phyloP scores from a whole-genome alignment of 1,140 invertebrate genomes.

The Pteromalus puparum region DNA sequence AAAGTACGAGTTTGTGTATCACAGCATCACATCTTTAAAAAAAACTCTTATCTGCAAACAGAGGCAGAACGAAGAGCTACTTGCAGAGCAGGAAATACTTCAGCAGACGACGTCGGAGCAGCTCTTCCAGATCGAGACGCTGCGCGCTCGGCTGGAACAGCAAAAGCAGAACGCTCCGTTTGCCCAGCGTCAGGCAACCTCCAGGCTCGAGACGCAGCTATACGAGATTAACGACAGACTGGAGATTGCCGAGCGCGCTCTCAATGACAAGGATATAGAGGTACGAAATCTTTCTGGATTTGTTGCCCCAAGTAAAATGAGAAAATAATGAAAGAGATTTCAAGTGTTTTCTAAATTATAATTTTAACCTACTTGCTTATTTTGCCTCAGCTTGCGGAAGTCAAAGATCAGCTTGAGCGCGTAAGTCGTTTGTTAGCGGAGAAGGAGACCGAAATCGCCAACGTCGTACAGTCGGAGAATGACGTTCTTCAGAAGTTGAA shows the following conservation, averaged over 20 bases:
- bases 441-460: conserved; percentile 77
- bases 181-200: conserved; percentile 80
- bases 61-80: conserved; percentile 78
- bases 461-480: conserved; percentile 73
- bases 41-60: conserved; percentile 34
- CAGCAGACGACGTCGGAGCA: conserved; percentile 88
- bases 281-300: conserved; percentile 14
- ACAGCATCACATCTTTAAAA: conserved; percentile 11
- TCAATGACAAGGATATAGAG: conserved; percentile 69
- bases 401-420: conserved; percentile 72
- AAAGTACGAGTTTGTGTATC: no score
- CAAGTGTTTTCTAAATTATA: not conserved
- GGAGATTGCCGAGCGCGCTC: conserved; percentile 63
- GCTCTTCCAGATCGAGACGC: conserved; percentile 84
- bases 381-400: conserved; percentile 65
- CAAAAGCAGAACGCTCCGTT: conserved; percentile 84
- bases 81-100: conserved; percentile 86
- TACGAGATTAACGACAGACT: conserved; percentile 76
- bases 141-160: conserved; percentile 86
- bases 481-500: conserved; percentile 76
- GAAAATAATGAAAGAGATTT: not conserved
- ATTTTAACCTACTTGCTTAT: not conserved
- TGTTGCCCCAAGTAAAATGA: not conserved
- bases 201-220: conserved; percentile 80
- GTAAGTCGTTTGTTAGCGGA: conserved; percentile 72